phyloP scores from a whole-genome alignment of 2,888 invertebrate species.

The Pachydiplax longipennis region DNA sequence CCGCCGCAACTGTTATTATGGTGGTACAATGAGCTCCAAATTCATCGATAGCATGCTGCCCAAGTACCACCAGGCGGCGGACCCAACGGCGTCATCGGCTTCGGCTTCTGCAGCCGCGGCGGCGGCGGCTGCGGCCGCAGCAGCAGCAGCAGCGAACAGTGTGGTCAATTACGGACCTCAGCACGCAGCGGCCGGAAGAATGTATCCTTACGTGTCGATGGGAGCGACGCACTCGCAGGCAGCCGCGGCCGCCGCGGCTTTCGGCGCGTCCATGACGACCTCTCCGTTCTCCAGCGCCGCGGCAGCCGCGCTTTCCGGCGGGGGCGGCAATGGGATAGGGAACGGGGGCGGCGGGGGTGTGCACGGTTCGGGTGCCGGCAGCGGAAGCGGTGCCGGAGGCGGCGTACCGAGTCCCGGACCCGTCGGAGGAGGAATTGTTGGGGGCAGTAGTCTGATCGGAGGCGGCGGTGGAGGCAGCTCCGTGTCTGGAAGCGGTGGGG shows the following conservation, averaged over 20 bases:
- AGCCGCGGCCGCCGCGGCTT: constrained; percentile 70
- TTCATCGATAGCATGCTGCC: constrained; percentile 98
- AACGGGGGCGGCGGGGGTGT: constrained; percentile 20
- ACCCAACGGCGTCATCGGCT: constrained; percentile 63
- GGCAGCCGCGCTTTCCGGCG: constrained; percentile 64
- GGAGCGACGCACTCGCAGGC: constrained; percentile 75
- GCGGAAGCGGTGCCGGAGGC: constrained; percentile 49
- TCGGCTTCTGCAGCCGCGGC: constrained; percentile 75
- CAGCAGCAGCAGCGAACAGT: constrained; percentile 51
- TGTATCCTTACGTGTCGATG: constrained; percentile 91
- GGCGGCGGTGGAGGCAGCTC: constrained; percentile 47
- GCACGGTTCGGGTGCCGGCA: constrained; percentile 3
- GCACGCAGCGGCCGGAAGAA: constrained; percentile 68
- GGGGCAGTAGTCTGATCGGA: constrained; percentile 27
- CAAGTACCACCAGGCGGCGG: constrained; percentile 79
- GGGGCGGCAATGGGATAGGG: not conserved
- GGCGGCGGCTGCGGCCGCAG: constrained; percentile 63
- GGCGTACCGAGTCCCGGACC: constrained; percentile 62
- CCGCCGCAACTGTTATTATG: constrained; percentile 45
- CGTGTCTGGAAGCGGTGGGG: constrained; percentile 54
- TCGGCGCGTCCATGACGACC: constrained; percentile 68
- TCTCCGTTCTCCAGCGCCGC: constrained; percentile 60
- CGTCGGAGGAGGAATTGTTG: constrained; percentile 45
- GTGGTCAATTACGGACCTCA: constrained; percentile 65
- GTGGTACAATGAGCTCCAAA: constrained; percentile 89